A percentile compares a stretch with the other conserved stretches of the same genome.
phyloP scores from a whole-genome alignment of 1,140 invertebrate genomes.

The Teleopsis dalmanni region DNA sequence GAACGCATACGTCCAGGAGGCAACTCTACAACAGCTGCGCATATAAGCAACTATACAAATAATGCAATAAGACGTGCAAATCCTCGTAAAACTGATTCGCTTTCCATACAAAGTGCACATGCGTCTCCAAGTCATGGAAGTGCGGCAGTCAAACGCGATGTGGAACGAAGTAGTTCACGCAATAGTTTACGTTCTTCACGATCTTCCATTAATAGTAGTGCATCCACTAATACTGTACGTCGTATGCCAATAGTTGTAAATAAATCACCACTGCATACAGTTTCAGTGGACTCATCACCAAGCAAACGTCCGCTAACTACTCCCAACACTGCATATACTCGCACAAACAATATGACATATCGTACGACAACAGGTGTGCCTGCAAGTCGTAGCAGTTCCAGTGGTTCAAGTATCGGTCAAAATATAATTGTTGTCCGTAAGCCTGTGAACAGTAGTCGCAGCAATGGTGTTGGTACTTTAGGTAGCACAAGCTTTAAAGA shows the following conservation, averaged over 20 bases:
- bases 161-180: slow-evolving; percentile 57
- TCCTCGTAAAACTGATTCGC: slow-evolving; percentile 38
- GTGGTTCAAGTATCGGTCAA: slow-evolving; percentile 54
- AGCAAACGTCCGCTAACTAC: slow-evolving; percentile 33
- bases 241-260: slow-evolving; percentile 47
- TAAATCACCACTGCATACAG: slow-evolving; percentile 26
- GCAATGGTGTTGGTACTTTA: slow-evolving; percentile 10
- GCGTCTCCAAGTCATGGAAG: slow-evolving; percentile 14
- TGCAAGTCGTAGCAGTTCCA: slow-evolving; percentile 63
- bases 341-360: slow-evolving; percentile 5
- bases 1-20: slow-evolving; percentile 24
- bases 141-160: slow-evolving; percentile 41
- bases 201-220: slow-evolving; percentile 72
- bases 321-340: slow-evolving; percentile 20
- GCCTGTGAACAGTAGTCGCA: slow-evolving; percentile 13
- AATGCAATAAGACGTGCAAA: slow-evolving; percentile 25
- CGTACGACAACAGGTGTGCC: slow-evolving; percentile 47
- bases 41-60: slow-evolving; percentile 8
- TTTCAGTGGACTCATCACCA: slow-evolving; percentile 36
- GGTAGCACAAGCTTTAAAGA: slow-evolving; percentile 39
- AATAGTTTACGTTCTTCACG: slow-evolving; percentile 71
- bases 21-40: slow-evolving; percentile 25
- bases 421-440: slow-evolving; percentile 34
- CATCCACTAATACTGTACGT: slow-evolving; percentile 67
- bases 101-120: slow-evolving; percentile 3